Evolutionary conservation across 2,797 vertebrate species (phyloP).

Genomic region (Gouania willdenowi): DNA sequence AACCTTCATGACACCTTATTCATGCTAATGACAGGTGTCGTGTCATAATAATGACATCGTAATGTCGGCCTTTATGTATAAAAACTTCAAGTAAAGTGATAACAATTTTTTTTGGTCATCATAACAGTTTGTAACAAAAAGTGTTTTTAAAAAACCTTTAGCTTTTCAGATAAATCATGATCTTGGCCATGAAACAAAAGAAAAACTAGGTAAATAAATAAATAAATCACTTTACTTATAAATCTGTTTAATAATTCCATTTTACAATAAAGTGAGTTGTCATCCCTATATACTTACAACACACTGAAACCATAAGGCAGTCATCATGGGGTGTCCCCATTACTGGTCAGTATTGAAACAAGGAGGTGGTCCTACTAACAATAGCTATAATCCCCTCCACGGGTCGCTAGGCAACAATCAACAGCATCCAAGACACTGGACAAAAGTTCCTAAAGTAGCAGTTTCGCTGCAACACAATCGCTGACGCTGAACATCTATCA

Average conservation of each 20-base stretch:
- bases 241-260: constrained; percentile 60
- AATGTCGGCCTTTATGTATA: too few species aligned
- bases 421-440: constrained; percentile 53
- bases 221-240: constrained; percentile 76
- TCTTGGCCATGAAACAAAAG: not conserved
- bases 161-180: too few species aligned
- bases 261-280: constrained; percentile 61
- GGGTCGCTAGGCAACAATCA: constrained; percentile 68
- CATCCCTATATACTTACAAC: constrained; percentile 54
- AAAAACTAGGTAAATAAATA: constrained; percentile 43
- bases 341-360: constrained; percentile 50
- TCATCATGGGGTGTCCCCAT: constrained; percentile 41
- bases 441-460: constrained; percentile 49
- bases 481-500: constrained; percentile 73
- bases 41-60: too few species aligned
- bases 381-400: constrained; percentile 54
- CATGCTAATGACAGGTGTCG: too few species aligned
- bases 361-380: constrained; percentile 51
- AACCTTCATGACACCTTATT: too few species aligned
- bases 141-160: too few species aligned
- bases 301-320: constrained; percentile 60
- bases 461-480: constrained; percentile 42
- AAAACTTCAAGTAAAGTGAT: too few species aligned
- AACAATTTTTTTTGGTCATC: too few species aligned
- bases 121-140: too few species aligned